Base-by-base conservation (phyloP, 2,888 invertebrate genomes). In the Dryomyza anilis region DNA sequence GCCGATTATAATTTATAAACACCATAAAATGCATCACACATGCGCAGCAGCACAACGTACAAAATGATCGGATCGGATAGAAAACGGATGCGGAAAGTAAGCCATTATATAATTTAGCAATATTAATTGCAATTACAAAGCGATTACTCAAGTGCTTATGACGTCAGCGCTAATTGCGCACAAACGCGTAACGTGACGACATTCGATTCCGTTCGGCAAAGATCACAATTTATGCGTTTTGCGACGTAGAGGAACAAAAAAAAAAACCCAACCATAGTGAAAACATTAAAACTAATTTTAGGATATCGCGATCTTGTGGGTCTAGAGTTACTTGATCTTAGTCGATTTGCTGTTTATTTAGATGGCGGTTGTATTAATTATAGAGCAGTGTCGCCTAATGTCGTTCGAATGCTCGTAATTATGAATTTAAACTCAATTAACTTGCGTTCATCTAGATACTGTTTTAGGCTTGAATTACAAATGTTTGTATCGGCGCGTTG, bases 391-490 rank as follows among this genome's bases (percentile, higher is more conserved):
- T 80, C 81, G 78, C 79, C 71, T 69, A 66, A n/a, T n/a, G n/a
- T n/a, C n/a, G 69, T 74, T 71, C 74, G 74, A 52, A 14, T 23
- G 78, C 78, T 79, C 80, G 80, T 81, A 80, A 81, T 81, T 81
- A 81, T 81, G 80, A 81, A 80, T 81, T 80, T 81, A 81, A 81
- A 80, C 81, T 80, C 79, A 79, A 81, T 81, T 81, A 79, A 73
- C 73, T 19, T 39, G 27, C n/a, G n/a, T n/a, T 27, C 29, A 61
- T 53, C 61, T 53, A 43, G 61, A 61, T 61, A 45, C 52, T 52
- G 52, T 61, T 27, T 27, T 19, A 29, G 43, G 61, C 61, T 53
- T 29, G 27, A 61, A 29, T 61, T 61, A 61, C 61, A 36, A 27
- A 61, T 61, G 61, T 61, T 10, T 23, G 39, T 39, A 33, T 33